Percentiles rank a stretch among this genome's conserved stretches.
These are phyloP conservation scores for Torymus auratus DNA, from an alignment of 2,888 invertebrate species.

Conservation along the genomic window DNA sequence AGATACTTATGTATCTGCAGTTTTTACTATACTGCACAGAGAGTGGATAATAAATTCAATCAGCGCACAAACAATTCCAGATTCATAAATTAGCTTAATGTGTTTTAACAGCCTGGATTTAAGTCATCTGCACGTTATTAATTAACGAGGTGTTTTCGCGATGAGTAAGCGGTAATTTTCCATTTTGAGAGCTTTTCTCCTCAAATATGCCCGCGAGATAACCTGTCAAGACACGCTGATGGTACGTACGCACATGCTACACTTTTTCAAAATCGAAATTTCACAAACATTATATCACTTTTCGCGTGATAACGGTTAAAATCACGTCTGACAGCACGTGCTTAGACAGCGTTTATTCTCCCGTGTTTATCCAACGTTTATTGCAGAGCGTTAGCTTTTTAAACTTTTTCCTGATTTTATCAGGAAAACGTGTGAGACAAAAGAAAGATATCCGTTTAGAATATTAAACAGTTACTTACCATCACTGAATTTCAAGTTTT, in stretches of 20 bases:
- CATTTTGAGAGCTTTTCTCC: neutral
- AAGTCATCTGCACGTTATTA: neutral
- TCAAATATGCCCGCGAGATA: neutral
- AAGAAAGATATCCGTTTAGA: too few species aligned
- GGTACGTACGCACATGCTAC: neutral
- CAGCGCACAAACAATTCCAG: too few species aligned
- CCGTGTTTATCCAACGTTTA: neutral
- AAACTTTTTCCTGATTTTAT: too few species aligned
- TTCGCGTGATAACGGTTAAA: neutral
- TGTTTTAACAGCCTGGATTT: slow-evolving; percentile 8
- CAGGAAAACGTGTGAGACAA: too few species aligned
- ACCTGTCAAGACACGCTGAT: neutral
- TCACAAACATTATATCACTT: neutral
- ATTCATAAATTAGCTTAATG: too few species aligned
- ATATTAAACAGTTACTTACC: too few species aligned
- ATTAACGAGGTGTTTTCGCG: neutral
- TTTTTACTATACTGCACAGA: too few species aligned
- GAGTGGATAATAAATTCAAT: too few species aligned
- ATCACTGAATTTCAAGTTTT: too few species aligned
- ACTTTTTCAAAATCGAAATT: neutral
- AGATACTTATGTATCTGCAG: too few species aligned
- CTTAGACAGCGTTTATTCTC: neutral
- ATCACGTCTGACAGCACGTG: neutral
- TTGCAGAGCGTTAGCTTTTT: too few species aligned
- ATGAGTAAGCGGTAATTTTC: slow-evolving; percentile 20